Evolutionary conservation across 2,797 vertebrate species (phyloP), one percentile per base, ranked within the genome.

Genomic region (Crenichthys baileyi): DNA sequence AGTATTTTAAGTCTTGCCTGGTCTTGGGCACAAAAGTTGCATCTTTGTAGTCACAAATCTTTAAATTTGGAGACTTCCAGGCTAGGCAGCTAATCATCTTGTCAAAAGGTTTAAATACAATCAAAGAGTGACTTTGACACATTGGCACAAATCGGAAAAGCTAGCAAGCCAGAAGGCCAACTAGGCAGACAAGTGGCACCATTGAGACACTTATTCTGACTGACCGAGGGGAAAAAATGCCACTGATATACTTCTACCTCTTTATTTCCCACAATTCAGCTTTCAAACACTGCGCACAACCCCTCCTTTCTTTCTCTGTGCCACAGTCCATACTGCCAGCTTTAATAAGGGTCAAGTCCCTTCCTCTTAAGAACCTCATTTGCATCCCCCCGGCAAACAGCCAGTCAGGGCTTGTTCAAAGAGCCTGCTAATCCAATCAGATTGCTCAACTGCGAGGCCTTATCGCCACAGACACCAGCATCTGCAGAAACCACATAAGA

Each of bases 381-480:
- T 94, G 92, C 94, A 94, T 95, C 93, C 94, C 86, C 83, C 90
- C 92, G 91, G 93, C 93, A 92, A 92, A 89, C 91, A 92, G 92
- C 94, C 93, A 94, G 93, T 94, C 93, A 93, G 85, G 76, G 79
- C 86, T 90, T 93, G 91, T 94, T 93, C 91, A 91, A 92, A 92
- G 86, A 85, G 82, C 79, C 86, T 61, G 86, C 90, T 92, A 92
- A 94, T 94, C 90, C 92, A 94, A 93, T 93, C 93, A 93, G 90
- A 93, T 93, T 82, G 89, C 89, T 92, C 88, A 90, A 91, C 88
- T 89, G 85, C 75, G 83, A 92, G 88, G 90, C 90, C 87, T 91
- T 92, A 94, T 94, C 87, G 75, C 88, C 89, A 63, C 77, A 44
- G 93, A 94, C 93, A 93, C 87, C 84, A 67, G 91, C 90, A 89